A percentile compares a stretch with the other conserved stretches of the same genome.
Evolutionary conservation across 2,797 vertebrate genomes (phyloP).

Genomic region (Cyclura pinguis): DNA sequence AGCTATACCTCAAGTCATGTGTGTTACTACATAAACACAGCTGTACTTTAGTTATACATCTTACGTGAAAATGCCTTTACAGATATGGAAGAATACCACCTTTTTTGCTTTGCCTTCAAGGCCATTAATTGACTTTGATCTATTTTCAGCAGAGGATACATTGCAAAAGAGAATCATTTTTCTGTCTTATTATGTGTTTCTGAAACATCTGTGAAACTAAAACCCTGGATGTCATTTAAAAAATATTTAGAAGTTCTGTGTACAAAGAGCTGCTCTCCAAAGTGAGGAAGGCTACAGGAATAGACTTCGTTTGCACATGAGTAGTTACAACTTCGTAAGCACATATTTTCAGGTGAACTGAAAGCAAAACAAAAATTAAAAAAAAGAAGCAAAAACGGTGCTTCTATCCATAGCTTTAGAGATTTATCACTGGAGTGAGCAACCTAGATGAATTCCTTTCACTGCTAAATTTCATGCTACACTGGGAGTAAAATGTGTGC

Average conservation of each 20-base stretch:
- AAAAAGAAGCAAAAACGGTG: no score
- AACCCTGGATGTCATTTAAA: background rate
- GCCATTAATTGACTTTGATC: background rate
- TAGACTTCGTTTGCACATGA: background rate
- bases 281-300: background rate
- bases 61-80: background rate
- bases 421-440: background rate
- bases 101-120: conserved; percentile 3
- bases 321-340: background rate
- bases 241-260: background rate
- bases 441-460: no score
- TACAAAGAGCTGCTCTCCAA: background rate
- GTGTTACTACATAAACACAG: background rate
- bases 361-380: no score
- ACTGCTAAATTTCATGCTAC: background rate
- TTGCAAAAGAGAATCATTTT: background rate
- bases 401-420: background rate
- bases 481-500: background rate
- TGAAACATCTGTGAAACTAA: conserved; percentile 18
- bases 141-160: conserved; percentile 15
- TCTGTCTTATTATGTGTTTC: background rate
- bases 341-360: background rate
- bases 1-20: background rate
- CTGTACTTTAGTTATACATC: background rate
- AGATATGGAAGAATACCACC: background rate